These are phyloP conservation scores for Porites australiensis DNA, from an alignment of 64 coral and sea anemone genomes.

Conservation along the genomic window DNA sequence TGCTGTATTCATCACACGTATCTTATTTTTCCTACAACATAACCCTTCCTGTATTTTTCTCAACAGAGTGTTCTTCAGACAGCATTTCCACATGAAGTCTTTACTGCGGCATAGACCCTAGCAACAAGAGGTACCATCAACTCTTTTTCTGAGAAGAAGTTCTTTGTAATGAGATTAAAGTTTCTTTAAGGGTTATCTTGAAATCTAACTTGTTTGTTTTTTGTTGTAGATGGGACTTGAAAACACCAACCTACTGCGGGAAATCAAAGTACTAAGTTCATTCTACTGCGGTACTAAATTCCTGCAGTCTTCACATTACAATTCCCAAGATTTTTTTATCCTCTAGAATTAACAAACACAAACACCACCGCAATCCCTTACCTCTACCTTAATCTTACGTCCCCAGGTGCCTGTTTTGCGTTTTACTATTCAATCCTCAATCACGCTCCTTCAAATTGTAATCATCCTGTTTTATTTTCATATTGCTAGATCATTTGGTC, in stretches of 20 bases:
- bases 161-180: not conserved
- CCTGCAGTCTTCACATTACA: not conserved
- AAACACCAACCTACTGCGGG: constrained; percentile 65
- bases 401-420: no score
- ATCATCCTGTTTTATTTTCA: not conserved
- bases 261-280: constrained; percentile 85
- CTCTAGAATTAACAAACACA: not conserved
- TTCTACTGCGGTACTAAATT: not conserved
- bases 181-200: not conserved
- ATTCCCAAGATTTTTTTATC: not conserved
- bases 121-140: constrained; percentile 75
- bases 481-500: constrained; percentile 76
- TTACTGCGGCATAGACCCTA: constrained; percentile 89
- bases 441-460: no score
- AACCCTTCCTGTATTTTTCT: not conserved
- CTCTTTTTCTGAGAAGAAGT: not conserved
- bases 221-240: constrained; percentile 86
- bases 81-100: constrained; percentile 85
- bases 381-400: not conserved
- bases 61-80: constrained; percentile 90
- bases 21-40: not conserved
- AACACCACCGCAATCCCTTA: no score
- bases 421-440: no score
- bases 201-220: not conserved
- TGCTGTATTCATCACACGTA: no score